These are phyloP conservation scores for Pteronotus mesoamericanus DNA, from an alignment of 2,797 vertebrate species.

Conservation along the genomic window DNA sequence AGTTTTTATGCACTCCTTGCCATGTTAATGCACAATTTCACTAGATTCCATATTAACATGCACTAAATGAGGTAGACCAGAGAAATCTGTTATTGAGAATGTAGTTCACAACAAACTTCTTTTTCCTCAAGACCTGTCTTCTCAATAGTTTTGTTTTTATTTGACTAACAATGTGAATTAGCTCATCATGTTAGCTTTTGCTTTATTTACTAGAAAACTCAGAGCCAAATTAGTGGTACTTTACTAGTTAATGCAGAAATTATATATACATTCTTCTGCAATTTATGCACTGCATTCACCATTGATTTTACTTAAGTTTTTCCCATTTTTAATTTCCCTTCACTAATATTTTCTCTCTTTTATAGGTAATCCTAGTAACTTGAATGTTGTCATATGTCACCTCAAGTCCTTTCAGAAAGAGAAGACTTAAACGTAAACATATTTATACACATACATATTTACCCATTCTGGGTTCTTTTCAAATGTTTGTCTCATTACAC, in stretches of 20 bases:
- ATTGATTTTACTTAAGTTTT: not conserved
- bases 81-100: not conserved
- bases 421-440: not conserved
- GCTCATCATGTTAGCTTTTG: not conserved
- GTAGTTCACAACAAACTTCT: not conserved
- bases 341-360: not conserved
- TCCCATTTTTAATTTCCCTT: not conserved
- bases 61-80: not conserved
- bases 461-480: not conserved
- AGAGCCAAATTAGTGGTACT: not conserved
- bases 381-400: not conserved
- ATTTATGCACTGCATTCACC: not conserved
- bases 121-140: not conserved
- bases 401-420: not conserved
- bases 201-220: slow-evolving; percentile 5
- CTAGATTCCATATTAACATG: not conserved
- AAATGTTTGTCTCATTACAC: not conserved
- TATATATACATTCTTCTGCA: not conserved
- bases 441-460: not conserved
- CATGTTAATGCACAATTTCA: not conserved
- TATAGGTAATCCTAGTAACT: not conserved
- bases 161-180: not conserved
- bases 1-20: not conserved
- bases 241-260: not conserved
- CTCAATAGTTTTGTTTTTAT: not conserved